Evolutionary conservation across 2,113 vertebrate genomes (phyloP).

Genomic region (Neolamprologus toae): DNA sequence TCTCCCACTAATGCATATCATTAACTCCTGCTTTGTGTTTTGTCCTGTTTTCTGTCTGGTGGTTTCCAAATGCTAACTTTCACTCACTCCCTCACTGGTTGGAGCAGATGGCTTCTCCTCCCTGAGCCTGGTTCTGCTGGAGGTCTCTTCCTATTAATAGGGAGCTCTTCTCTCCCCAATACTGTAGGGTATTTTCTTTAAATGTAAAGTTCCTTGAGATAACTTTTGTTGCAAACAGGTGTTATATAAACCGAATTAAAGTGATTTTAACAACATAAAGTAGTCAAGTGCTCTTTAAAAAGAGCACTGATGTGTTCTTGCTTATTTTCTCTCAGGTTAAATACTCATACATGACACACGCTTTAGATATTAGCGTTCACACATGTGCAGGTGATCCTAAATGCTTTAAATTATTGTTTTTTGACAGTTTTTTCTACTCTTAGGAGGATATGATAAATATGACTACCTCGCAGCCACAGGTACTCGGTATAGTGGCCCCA

Average conservation of each 20-base stretch:
- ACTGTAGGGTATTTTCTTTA: neutral
- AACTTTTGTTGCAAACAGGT: neutral
- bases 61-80: neutral
- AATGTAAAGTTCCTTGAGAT: neutral
- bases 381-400: neutral
- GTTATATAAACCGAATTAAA: neutral
- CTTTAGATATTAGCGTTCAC: neutral
- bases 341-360: neutral
- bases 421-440: neutral
- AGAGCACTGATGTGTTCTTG: neutral
- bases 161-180: neutral
- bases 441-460: neutral
- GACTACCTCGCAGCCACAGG: neutral
- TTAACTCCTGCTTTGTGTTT: neutral
- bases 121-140: neutral
- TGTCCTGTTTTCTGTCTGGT: neutral
- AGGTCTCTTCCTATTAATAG: neutral
- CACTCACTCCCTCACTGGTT: neutral
- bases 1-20: neutral
- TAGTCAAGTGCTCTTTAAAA: neutral
- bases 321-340: neutral
- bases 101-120: neutral
- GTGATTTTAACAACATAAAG: neutral
- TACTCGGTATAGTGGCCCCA: neutral
- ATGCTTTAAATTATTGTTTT: neutral